Evolutionary conservation across 2,888 invertebrate genomes (phyloP).

Genomic region (Acanthopleura granulata): DNA sequence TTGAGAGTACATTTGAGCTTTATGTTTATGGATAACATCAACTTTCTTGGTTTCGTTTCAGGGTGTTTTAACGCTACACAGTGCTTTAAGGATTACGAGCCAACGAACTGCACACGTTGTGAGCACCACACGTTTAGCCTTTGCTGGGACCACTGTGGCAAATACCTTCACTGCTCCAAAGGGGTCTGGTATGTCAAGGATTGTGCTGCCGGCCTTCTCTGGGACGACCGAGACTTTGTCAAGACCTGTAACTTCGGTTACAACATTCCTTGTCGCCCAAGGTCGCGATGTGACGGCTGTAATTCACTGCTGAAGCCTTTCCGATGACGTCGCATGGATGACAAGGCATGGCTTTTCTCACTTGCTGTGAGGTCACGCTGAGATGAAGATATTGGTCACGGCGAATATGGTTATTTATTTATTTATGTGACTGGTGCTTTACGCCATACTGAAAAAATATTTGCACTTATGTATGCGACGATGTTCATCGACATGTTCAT

Average conservation of each 20-base stretch:
- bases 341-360: too few relatives aligned
- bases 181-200: background rate
- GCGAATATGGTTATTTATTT: too few relatives aligned
- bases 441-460: too few relatives aligned
- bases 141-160: conserved; percentile 14
- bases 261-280: background rate
- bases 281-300: background rate
- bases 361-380: too few relatives aligned
- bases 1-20: too few relatives aligned
- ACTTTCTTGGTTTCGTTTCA: background rate
- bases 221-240: background rate
- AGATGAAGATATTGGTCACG: too few relatives aligned
- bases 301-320: background rate
- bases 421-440: too few relatives aligned
- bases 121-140: background rate
- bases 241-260: background rate
- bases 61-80: background rate
- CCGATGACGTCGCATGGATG: too few relatives aligned
- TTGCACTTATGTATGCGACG: too few relatives aligned
- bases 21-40: too few relatives aligned
- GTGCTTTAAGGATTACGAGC: background rate
- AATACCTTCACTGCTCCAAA: background rate
- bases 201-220: background rate
- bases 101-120: conserved; percentile 14
- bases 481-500: too few relatives aligned